Conservation (phyloP, 2,888 invertebrate species). For the Leptogaster cylindrica region DNA sequence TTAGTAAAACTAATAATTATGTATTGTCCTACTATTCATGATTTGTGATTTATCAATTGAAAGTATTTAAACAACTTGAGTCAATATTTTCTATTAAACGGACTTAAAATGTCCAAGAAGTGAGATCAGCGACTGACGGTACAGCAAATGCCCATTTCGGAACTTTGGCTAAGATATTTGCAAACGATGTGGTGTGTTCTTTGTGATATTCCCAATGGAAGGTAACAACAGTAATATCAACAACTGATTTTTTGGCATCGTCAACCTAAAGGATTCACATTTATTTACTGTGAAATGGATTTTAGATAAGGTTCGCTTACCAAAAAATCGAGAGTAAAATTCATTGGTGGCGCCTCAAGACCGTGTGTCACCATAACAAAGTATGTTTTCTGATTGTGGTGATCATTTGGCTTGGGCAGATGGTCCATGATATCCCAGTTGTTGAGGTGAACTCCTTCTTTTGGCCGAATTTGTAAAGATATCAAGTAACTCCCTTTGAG, state of each 20-base stretch:
- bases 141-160: slow-evolving; percentile 55
- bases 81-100: neutral
- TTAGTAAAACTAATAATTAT: no score
- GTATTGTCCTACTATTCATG: no score
- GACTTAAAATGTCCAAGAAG: slow-evolving; percentile 53
- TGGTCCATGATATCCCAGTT: slow-evolving; percentile 51
- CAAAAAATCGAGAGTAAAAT: slow-evolving; percentile 53
- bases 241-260: slow-evolving; percentile 50
- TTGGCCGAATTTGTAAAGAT: slow-evolving; percentile 53
- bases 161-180: slow-evolving; percentile 52
- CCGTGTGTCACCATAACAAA: slow-evolving; percentile 55
- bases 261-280: slow-evolving; percentile 47
- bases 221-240: slow-evolving; percentile 54
- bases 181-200: slow-evolving; percentile 54
- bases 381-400: slow-evolving; percentile 52
- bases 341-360: slow-evolving; percentile 52
- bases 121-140: slow-evolving; percentile 53
- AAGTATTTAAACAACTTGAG: no score
- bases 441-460: slow-evolving; percentile 50
- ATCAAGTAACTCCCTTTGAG: slow-evolving; percentile 52
- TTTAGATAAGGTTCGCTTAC: slow-evolving; percentile 43
- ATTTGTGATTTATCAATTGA: no score
- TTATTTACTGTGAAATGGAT: neutral
- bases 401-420: slow-evolving; percentile 52
- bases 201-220: slow-evolving; percentile 54